A percentile compares a stretch with the other conserved stretches of the same genome.
These are phyloP conservation scores for Erpornis zantholeuca DNA, from an alignment of 2,113 vertebrate genomes.

Conservation along the genomic window DNA sequence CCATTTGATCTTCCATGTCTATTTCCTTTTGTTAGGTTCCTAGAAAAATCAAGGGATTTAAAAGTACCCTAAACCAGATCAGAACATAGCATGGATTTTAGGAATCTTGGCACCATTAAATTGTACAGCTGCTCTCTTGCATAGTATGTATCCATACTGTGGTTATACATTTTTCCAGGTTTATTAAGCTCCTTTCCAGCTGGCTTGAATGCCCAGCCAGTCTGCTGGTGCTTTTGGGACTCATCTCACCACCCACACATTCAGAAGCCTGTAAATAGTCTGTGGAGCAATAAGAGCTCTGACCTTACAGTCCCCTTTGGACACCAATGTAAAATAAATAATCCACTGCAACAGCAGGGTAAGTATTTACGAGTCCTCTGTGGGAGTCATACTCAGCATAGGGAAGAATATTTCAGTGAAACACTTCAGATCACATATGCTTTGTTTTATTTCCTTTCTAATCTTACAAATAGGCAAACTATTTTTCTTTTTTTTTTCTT, in stretches of 20 bases:
- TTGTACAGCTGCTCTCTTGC: background rate
- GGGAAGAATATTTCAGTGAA: slow-evolving; percentile 24
- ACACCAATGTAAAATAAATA: background rate
- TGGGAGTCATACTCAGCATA: background rate
- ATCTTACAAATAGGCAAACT: background rate
- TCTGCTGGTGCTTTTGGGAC: background rate
- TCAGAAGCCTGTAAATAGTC: slow-evolving; percentile 18
- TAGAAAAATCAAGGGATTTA: background rate
- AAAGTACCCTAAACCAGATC: background rate
- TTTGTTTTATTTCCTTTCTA: slow-evolving; percentile 11
- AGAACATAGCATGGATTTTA: background rate
- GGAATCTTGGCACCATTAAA: background rate
- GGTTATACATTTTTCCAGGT: background rate
- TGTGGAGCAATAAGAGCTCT: background rate
- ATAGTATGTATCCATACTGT: background rate
- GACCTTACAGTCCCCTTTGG: background rate
- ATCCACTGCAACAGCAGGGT: background rate
- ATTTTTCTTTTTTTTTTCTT: background rate
- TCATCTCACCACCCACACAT: background rate
- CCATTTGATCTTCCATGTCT: background rate
- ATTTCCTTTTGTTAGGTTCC: background rate
- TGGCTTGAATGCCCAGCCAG: background rate
- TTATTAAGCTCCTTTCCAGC: background rate
- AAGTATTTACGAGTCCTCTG: slow-evolving; percentile 9
- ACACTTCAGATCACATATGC: background rate